Conservation (phyloP, 2,113 vertebrate species). For the Zootoca vivipara region DNA sequence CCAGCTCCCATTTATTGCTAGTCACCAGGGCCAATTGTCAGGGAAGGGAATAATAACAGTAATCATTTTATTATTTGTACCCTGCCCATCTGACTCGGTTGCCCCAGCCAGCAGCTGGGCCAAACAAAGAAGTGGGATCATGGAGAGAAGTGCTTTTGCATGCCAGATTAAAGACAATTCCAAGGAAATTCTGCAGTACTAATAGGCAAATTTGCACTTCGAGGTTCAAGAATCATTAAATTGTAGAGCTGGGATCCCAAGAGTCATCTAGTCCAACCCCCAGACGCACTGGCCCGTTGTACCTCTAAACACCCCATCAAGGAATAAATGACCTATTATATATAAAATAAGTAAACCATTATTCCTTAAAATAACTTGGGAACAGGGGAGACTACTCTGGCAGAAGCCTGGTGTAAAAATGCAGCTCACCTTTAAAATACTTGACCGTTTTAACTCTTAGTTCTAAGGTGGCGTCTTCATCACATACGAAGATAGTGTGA, state of each 20-base stretch:
- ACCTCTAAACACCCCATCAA: neutral
- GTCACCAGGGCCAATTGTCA: too few species aligned
- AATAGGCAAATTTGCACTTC: neutral
- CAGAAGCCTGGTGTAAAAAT: too few species aligned
- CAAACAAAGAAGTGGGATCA: neutral
- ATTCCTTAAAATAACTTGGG: neutral
- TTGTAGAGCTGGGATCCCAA: too few species aligned
- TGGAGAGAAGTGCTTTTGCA: neutral
- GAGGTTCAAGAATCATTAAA: neutral
- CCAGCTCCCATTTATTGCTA: neutral
- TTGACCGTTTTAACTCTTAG: conserved; percentile 87
- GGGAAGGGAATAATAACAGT: too few species aligned
- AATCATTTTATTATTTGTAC: too few species aligned
- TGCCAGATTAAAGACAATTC: neutral
- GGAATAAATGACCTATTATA: neutral
- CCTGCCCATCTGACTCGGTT: too few species aligned
- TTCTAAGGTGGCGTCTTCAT: conserved; percentile 86
- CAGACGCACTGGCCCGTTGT: too few species aligned
- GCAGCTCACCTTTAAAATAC: conserved; percentile 85
- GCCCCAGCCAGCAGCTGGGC: too few species aligned
- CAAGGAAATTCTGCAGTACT: neutral
- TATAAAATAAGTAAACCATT: too few species aligned
- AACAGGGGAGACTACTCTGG: neutral
- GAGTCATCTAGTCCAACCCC: too few species aligned
- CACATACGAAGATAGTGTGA: conserved; percentile 83